Base-by-base conservation (phyloP, 2,113 vertebrate genomes). In the Alligator sinensis region DNA sequence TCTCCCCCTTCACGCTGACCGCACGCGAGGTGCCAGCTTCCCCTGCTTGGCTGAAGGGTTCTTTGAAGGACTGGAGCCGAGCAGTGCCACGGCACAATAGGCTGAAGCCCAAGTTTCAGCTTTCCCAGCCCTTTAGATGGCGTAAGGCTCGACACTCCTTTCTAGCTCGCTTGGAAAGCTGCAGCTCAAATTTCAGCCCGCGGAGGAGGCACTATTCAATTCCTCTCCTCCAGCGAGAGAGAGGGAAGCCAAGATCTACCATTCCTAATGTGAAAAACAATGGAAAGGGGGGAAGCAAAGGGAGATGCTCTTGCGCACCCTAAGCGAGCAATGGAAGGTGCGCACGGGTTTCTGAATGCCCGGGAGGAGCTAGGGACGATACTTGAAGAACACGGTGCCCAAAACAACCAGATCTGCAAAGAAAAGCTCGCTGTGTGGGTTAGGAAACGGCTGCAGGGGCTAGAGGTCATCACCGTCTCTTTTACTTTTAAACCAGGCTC, bases 111-210 rank as follows among this genome's bases (percentile, higher is more conserved):
- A 74, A 95, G 91, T 86, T 94, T 90, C 94, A 76, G 95, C 83
- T 96, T 95, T 92, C 95, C 57, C 95, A 96, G 89, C 86, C 87
- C 87, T 92, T 72, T 80, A 90, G 86, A 87, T 89, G 87, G 80
- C 30, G 79, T 63, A 38, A 82, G 88, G 54, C 88, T 90, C 95
- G 91, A 81, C 92, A 83, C 93, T 82, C 88, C 92, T 96, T 94
- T 95, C 95, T 87, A 94, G 86, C 91, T 95, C 94, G 58, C 90
- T 4, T 95, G 87, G 91, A 94, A 96, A 95, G 96, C 95, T 81
- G 79, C 95, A 94, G 94, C 93, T 97, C 96, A 91, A 82, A 93
- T 97, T 97, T 97, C 97, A 96, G 91, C 80, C 86, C 75, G 84
- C 38, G 92, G 91, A 34, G 75, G 94, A 95, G 97, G 92, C 87